Evolutionary conservation across 2,113 vertebrate species (phyloP).

Genomic region (Notechis scutatus): DNA sequence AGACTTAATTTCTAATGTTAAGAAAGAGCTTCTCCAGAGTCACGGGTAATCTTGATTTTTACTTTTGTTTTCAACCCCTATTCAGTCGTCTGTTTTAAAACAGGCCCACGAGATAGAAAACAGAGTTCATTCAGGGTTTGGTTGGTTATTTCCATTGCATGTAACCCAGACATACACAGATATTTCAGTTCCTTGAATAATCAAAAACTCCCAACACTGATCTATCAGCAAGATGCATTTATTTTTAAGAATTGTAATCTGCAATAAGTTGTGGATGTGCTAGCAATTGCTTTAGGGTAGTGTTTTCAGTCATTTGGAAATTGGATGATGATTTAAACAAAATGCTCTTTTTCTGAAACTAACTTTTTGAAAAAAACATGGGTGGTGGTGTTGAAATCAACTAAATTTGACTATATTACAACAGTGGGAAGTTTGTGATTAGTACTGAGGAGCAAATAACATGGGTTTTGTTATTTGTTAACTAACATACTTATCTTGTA

Average conservation of each 20-base stretch:
- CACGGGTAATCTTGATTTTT: neutral
- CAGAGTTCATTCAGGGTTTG: neutral
- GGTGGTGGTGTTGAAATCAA: neutral
- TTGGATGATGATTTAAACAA: neutral
- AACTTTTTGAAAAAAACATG: neutral
- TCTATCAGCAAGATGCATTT: neutral
- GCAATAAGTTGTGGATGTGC: neutral
- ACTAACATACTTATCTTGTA: no score
- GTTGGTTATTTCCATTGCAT: neutral
- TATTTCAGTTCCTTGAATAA: neutral
- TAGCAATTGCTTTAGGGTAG: neutral
- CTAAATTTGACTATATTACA: neutral
- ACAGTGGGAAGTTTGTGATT: neutral
- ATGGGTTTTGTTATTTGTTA: no score
- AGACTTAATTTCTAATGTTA: neutral
- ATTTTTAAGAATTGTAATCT: neutral
- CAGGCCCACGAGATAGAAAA: neutral
- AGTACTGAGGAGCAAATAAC: neutral
- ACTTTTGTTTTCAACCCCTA: neutral
- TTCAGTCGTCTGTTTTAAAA: neutral
- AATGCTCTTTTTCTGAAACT: neutral
- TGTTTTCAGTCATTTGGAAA: neutral
- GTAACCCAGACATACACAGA: neutral
- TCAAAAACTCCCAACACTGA: neutral
- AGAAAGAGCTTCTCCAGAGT: neutral